phyloP scores from a whole-genome alignment of 2,888 invertebrate species.

The Morpho achilles region DNA sequence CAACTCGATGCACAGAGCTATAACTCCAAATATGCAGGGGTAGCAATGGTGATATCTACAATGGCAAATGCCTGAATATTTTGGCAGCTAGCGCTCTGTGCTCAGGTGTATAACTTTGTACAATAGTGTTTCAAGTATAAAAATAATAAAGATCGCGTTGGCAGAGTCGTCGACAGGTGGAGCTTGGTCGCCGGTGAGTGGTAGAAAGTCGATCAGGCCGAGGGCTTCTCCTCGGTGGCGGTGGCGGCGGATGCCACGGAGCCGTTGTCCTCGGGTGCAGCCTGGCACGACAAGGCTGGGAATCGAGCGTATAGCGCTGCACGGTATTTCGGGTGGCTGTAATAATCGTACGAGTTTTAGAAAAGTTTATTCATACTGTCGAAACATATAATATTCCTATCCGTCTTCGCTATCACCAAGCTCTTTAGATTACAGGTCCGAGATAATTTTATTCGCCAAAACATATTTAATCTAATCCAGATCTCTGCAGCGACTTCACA shows the following conservation, averaged over 20 bases:
- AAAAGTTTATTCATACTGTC: background rate
- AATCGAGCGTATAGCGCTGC: conserved; percentile 87
- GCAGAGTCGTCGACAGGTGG: conserved; percentile 49
- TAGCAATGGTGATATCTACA: conserved; percentile 32
- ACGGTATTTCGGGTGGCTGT: conserved; percentile 88
- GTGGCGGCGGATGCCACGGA: conserved; percentile 85
- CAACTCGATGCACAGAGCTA: conserved; percentile 68
- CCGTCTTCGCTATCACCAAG: no score
- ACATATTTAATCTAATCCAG: no score
- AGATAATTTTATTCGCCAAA: no score
- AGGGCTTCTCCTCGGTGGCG: conserved; percentile 83
- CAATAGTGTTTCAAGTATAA: conserved; percentile 64
- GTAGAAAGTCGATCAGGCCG: conserved; percentile 64
- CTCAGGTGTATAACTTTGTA: conserved; percentile 68
- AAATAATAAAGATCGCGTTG: conserved; percentile 71
- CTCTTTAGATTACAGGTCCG: no score
- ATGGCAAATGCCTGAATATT: conserved; percentile 49
- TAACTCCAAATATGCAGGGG: conserved; percentile 69
- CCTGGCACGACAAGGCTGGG: conserved; percentile 86
- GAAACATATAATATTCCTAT: no score
- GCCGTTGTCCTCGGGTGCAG: conserved; percentile 78
- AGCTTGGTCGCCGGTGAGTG: conserved; percentile 25
- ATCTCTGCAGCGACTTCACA: no score
- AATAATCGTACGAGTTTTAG: conserved; percentile 28
- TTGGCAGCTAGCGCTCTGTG: conserved; percentile 65